Evolutionary conservation across 2,797 vertebrate genomes (phyloP).

Genomic region (Thunnus albacares): DNA sequence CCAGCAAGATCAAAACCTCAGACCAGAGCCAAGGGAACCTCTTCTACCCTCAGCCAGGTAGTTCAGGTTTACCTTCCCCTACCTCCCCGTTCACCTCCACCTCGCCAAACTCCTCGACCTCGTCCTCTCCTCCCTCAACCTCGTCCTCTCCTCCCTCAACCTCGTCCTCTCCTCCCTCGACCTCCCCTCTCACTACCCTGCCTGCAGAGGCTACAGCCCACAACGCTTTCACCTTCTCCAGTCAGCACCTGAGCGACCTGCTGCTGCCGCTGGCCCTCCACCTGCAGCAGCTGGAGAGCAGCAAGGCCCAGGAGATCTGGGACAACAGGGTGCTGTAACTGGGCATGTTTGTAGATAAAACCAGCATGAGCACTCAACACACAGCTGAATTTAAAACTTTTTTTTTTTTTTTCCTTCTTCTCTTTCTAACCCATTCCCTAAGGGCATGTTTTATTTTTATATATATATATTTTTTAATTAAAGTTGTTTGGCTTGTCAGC

Average conservation of each 20-base stretch:
- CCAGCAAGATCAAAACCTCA: constrained; percentile 60
- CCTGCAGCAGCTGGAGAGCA: constrained; percentile 83
- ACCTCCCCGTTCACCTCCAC: constrained; percentile 52
- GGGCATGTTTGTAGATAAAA: fast-evolving
- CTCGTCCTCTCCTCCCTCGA: constrained; percentile 66
- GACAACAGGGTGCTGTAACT: constrained; percentile 65
- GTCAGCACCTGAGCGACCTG: constrained; percentile 85
- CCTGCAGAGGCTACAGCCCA: constrained; percentile 69
- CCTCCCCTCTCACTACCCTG: constrained; percentile 68
- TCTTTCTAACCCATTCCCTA: background rate
- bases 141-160: constrained; percentile 68
- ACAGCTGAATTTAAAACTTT: background rate
- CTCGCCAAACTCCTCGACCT: constrained; percentile 60
- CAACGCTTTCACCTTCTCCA: constrained; percentile 87
- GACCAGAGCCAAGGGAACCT: constrained; percentile 13
- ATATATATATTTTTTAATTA: constrained; percentile 26
- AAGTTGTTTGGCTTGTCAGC: constrained; percentile 21
- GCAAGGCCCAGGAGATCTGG: constrained; percentile 69
- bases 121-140: constrained; percentile 66
- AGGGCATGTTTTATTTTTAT: background rate
- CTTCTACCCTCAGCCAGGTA: constrained; percentile 27
- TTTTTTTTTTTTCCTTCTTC: background rate
- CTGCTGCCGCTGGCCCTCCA: constrained; percentile 85
- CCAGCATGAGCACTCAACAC: constrained; percentile 19
- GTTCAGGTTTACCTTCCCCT: constrained; percentile 70